Conservation (phyloP, 2,888 invertebrate species). For the Liopterus haemorrhoidalis region DNA sequence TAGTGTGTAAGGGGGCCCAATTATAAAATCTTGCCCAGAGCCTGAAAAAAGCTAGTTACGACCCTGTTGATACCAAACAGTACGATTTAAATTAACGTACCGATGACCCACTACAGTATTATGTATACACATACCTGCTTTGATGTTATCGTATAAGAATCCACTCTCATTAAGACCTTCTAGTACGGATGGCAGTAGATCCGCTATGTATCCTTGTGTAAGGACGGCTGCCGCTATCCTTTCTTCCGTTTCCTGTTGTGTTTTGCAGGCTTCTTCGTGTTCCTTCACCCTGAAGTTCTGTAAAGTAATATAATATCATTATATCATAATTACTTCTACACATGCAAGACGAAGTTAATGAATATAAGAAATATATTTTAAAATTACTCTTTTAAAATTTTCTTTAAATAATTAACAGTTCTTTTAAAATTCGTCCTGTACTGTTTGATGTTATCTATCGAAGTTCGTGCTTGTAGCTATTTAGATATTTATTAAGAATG, state of each 20-base stretch:
- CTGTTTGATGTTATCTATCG: no score
- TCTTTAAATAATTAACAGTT: not conserved
- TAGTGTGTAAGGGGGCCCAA: no score
- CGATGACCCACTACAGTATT: no score
- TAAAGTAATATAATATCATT: slow-evolving; percentile 15
- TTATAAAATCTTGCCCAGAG: no score
- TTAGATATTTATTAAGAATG: no score
- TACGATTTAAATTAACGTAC: no score
- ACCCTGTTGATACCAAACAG: no score
- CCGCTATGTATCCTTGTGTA: slow-evolving; percentile 80
- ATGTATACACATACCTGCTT: slow-evolving; percentile 31
- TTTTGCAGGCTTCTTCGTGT: slow-evolving; percentile 56
- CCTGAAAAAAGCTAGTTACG: no score
- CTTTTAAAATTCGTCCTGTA: no score
- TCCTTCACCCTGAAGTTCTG: slow-evolving; percentile 67
- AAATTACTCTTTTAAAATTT: not conserved
- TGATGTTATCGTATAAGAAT: slow-evolving; percentile 57
- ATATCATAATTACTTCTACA: not conserved
- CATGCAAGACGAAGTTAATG: not conserved
- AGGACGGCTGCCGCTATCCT: slow-evolving; percentile 72
- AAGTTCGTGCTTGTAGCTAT: no score
- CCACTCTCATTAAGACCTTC: slow-evolving; percentile 74
- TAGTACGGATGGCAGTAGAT: slow-evolving; percentile 76
- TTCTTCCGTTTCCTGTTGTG: slow-evolving; percentile 71
- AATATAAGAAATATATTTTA: not conserved